These are phyloP conservation scores for Tylochromis polylepis DNA, from an alignment of 2,113 vertebrate species.

Conservation along the genomic window DNA sequence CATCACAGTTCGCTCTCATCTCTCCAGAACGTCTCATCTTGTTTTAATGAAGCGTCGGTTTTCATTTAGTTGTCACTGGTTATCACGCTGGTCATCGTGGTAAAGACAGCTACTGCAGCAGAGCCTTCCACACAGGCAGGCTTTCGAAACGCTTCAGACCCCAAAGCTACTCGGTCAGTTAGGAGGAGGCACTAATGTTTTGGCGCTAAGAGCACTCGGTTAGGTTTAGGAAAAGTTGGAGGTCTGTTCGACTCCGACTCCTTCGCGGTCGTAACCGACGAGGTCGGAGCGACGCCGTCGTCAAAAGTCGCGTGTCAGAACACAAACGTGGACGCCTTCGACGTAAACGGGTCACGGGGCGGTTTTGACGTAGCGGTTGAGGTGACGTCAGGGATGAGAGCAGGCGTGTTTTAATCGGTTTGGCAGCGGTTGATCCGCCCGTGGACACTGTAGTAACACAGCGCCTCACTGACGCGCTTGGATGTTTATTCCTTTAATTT, in stretches of 20 bases:
- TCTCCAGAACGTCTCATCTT: not conserved
- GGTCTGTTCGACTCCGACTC: rapidly evolving
- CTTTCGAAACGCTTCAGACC: rapidly evolving
- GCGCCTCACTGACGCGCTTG: not conserved
- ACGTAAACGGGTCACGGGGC: not conserved
- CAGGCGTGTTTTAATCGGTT: not conserved
- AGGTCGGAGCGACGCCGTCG: too few species aligned
- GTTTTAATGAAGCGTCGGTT: not conserved
- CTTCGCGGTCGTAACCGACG: not conserved
- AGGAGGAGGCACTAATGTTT: not conserved
- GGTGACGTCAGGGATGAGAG: not conserved
- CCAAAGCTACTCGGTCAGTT: not conserved
- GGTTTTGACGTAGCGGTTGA: not conserved
- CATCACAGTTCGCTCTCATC: not conserved
- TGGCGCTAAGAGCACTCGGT: not conserved
- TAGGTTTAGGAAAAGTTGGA: too few species aligned
- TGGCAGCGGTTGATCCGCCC: not conserved
- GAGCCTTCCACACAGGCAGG: not conserved
- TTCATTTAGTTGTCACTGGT: not conserved
- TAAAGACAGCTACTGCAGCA: not conserved
- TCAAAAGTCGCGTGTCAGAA: not conserved
- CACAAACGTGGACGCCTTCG: not conserved
- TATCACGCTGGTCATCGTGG: not conserved
- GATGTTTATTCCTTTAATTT: not conserved
- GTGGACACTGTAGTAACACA: not conserved